Evolutionary conservation across 2,888 invertebrate species (phyloP), one percentile per base, ranked within the genome.

Genomic region (Criorhina ranunculi): DNA sequence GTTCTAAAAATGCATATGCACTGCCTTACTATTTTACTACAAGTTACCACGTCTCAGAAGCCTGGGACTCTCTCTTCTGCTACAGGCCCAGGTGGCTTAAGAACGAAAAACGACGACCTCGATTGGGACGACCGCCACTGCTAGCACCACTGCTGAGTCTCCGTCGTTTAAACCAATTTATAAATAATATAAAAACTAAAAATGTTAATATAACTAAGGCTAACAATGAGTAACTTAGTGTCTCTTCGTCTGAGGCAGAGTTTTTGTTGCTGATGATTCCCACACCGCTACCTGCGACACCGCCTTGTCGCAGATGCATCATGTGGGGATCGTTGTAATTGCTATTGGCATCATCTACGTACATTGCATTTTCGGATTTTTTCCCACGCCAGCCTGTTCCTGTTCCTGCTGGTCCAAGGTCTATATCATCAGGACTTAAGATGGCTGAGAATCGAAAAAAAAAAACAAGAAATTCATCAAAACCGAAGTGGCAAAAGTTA

Each of bases 121-220:
- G 73, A 33, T 55, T 81, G 19, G 60, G 75, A 53, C 82, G 82
- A 66, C 75, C 78, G 44, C 46, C 75, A 66, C 60, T 70, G n/a
- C 67, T 73, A 35, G 82, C 70, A 60, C 81, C 75, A 51, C 81
- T 73, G 15, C 79, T 80, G 24, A 83, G 77, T 86, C 88, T 87
- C 73, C 87, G 72, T 76, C 87, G 86, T 67, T 87, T 87, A 76
- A 88, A 88, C 88, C 88, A 88, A 86, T 88, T 88, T 78, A 88
- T 86, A 82, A 88, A 88, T 85, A 88, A 70, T 5, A 88, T 86
- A 83, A 88, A 88, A 86, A 88, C 88, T 86, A 87, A 72, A 60
- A 88, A 86, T 72, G 88, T 88, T 86, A 88, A 87, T 81, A 88
- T 72, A 87, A 88, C 76, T 87, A 88, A 87, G 62, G 73, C 80